phyloP scores from a whole-genome alignment of 2,113 vertebrate genomes.

The Malaclemys terrapin region DNA sequence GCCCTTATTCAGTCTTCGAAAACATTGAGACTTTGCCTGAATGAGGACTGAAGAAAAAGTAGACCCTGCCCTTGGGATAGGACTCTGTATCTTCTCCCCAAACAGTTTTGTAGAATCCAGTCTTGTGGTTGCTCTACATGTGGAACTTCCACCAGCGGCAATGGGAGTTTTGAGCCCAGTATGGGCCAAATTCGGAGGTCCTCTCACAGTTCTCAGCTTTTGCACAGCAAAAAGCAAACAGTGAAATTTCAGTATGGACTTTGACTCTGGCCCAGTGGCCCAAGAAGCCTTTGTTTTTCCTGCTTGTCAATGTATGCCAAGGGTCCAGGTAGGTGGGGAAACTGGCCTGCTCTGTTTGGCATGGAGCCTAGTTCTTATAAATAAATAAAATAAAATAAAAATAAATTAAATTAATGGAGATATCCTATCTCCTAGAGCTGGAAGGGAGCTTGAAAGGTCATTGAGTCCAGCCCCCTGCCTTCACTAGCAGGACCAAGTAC shows the following conservation, averaged over 20 bases:
- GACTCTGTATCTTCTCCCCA: not conserved
- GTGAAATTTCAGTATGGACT: not conserved
- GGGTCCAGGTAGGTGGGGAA: not conserved
- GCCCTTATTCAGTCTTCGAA: not conserved
- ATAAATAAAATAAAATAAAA: too few relatives aligned
- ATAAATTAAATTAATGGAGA: too few relatives aligned
- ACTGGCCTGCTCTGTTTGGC: not conserved
- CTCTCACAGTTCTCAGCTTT: not conserved
- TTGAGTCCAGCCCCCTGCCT: too few relatives aligned
- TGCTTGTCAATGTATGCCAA: not conserved
- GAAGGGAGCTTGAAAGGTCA: too few relatives aligned
- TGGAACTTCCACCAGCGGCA: not conserved
- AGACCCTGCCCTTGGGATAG: not conserved
- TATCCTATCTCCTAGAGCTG: too few relatives aligned
- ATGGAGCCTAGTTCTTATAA: not conserved
- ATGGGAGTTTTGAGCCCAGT: not conserved
- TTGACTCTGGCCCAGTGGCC: not conserved
- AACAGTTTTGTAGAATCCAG: not conserved
- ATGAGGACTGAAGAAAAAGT: not conserved
- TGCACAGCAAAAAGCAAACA: not conserved
- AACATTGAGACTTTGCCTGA: not conserved
- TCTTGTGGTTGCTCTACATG: not conserved
- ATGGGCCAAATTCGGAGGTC: not conserved
- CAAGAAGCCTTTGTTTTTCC: not conserved
- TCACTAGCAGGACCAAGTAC: too few relatives aligned